Conservation (phyloP, 2,888 invertebrate genomes). For the Trichogramma evanescens region DNA sequence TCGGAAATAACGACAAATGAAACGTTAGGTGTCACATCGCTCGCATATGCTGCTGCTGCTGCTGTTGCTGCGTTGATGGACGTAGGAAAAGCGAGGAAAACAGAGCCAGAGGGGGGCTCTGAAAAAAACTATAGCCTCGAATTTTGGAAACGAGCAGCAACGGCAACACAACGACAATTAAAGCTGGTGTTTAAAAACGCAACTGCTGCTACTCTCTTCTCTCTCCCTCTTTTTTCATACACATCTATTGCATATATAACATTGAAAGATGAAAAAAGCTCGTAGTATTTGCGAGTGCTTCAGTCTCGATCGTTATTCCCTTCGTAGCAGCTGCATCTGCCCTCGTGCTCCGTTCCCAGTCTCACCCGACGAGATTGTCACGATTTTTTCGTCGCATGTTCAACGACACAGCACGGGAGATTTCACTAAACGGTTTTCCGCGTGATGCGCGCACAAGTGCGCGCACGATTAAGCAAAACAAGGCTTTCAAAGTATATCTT, state of each 20-base stretch:
- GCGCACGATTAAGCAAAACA: conserved; percentile 20
- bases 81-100: too few relatives aligned
- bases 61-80: too few relatives aligned
- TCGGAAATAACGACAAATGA: not conserved
- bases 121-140: too few relatives aligned
- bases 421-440: conserved; percentile 25
- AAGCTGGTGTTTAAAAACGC: not conserved
- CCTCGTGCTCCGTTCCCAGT: too few relatives aligned
- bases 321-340: too few relatives aligned
- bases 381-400: conserved; percentile 1
- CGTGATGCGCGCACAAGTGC: conserved; percentile 29
- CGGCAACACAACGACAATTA: too few relatives aligned
- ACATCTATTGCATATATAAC: too few relatives aligned
- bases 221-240: conserved; percentile 1
- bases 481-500: not conserved
- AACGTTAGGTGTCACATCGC: conserved; percentile 6
- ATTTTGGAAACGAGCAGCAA: too few relatives aligned
- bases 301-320: too few relatives aligned
- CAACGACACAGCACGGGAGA: conserved; percentile 15
- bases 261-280: too few relatives aligned
- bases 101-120: too few relatives aligned
- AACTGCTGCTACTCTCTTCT: conserved; percentile 10
- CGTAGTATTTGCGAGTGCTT: too few relatives aligned
- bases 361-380: conserved; percentile 3
- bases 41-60: not conserved